Conservation (phyloP, 1,140 invertebrate genomes). For the Leptoteleia sp. region DNA sequence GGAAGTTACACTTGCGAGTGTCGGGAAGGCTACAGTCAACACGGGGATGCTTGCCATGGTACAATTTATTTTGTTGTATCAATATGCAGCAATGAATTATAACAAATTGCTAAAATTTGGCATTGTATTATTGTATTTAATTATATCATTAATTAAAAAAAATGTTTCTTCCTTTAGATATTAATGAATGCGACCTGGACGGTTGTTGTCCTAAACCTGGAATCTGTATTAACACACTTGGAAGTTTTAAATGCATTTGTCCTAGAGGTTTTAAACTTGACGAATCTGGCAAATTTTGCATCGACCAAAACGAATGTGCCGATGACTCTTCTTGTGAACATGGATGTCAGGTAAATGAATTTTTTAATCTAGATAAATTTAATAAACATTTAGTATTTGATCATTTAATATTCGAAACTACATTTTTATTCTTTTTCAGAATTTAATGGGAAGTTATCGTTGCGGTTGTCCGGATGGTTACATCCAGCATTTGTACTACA, state of each 20-base stretch:
- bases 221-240: constrained; percentile 83
- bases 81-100: no score
- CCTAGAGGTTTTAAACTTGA: constrained; percentile 74
- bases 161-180: no score
- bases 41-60: constrained; percentile 83
- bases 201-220: constrained; percentile 86
- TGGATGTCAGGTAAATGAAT: constrained; percentile 83
- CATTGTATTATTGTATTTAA: no score
- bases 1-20: constrained; percentile 89
- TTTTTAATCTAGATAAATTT: no score
- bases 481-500: constrained; percentile 85
- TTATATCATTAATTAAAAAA: no score
- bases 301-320: constrained; percentile 81
- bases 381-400: no score
- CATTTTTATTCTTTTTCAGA: constrained; percentile 80
- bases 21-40: constrained; percentile 85
- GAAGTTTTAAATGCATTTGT: constrained; percentile 81
- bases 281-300: constrained; percentile 79
- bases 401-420: no score
- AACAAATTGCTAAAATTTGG: no score
- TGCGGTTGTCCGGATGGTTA: constrained; percentile 92
- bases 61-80: constrained; percentile 71
- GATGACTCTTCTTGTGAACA: constrained; percentile 76
- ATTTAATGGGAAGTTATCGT: constrained; percentile 88
- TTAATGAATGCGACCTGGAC: constrained; percentile 88